Conservation (phyloP, 30 jellyfish, hydroid and myxozoan species). For the Nemopilema nomurai region DNA sequence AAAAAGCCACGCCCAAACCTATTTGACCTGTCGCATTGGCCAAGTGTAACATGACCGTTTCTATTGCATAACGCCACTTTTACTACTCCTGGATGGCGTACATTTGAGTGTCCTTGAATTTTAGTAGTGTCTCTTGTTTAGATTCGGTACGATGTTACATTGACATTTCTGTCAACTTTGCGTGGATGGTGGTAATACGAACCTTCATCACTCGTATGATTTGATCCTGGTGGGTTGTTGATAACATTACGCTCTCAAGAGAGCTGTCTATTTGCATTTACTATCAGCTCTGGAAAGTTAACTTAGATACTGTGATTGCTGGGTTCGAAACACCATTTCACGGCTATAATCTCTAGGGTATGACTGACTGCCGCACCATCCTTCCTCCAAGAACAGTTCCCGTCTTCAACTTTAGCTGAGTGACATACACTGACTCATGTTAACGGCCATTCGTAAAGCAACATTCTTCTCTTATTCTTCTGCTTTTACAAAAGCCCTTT, state of each 20-base stretch:
- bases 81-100: neutral
- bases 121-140: neutral
- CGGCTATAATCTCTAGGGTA: too few species aligned
- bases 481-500: too few species aligned
- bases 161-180: neutral
- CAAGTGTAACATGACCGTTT: neutral
- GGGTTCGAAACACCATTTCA: too few species aligned
- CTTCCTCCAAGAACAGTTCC: too few species aligned
- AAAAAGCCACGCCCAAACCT: slow-evolving; percentile 30
- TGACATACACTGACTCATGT: too few species aligned
- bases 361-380: too few species aligned
- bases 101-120: neutral
- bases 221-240: neutral
- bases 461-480: too few species aligned
- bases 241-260: neutral
- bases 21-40: neutral
- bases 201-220: neutral
- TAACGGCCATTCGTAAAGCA: too few species aligned
- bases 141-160: neutral
- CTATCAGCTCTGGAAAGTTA: neutral
- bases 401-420: too few species aligned
- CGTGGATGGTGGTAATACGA: neutral
- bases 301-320: too few species aligned
- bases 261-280: neutral
- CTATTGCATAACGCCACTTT: neutral